Evolutionary conservation across 35 echinoderm and acorn worm genomes (phyloP).

Genomic region (Strongylocentrotus purpuratus): DNA sequence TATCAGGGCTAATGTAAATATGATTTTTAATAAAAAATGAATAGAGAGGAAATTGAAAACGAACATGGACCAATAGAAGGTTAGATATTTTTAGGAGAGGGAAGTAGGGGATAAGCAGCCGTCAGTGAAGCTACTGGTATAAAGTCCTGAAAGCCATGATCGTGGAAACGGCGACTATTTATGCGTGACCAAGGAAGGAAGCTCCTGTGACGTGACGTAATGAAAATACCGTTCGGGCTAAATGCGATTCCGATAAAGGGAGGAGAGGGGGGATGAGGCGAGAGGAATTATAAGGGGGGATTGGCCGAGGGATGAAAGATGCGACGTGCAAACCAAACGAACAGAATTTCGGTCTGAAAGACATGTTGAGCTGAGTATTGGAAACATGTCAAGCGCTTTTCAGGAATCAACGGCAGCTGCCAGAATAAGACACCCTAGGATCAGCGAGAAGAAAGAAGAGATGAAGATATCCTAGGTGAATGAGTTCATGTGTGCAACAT

Average conservation of each 20-base stretch:
- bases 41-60: too few species aligned
- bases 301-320: not conserved
- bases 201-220: not conserved
- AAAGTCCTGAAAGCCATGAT: not conserved
- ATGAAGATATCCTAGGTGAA: not conserved
- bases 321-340: not conserved
- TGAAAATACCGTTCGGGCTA: not conserved
- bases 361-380: slow-evolving; percentile 32
- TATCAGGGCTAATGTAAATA: too few species aligned
- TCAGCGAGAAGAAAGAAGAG: not conserved
- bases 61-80: too few species aligned
- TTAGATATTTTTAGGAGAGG: too few species aligned
- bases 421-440: not conserved
- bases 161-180: not conserved
- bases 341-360: not conserved
- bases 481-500: not conserved
- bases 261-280: not conserved
- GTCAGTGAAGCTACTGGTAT: too few species aligned
- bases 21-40: too few species aligned
- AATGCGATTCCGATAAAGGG: not conserved
- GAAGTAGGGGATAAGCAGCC: too few species aligned
- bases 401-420: slow-evolving; percentile 23
- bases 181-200: not conserved
- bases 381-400: slow-evolving; percentile 23
- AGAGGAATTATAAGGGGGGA: not conserved